phyloP scores from a whole-genome alignment of 2,797 vertebrate genomes.

The Peromyscus melanophrys region DNA sequence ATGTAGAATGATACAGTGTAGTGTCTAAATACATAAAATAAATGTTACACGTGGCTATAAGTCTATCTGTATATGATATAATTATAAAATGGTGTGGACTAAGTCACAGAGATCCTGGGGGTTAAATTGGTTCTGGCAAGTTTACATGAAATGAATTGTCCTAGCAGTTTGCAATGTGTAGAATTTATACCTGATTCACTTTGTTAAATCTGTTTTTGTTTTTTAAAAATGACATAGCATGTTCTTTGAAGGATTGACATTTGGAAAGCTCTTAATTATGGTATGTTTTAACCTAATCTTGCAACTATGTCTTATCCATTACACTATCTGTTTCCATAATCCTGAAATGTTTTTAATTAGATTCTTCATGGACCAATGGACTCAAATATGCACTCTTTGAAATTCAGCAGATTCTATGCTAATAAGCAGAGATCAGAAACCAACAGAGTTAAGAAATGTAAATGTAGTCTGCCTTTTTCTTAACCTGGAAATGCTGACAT shows the following conservation, averaged over 20 bases:
- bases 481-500: conserved; percentile 34
- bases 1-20: neutral
- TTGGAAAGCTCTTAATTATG: conserved; percentile 83
- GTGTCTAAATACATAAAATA: neutral
- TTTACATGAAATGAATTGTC: conserved; percentile 14
- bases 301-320: conserved; percentile 83
- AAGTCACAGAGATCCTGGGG: neutral
- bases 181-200: neutral
- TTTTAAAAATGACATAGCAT: conserved; percentile 75
- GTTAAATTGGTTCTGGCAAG: neutral
- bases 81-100: conserved; percentile 35
- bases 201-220: conserved; percentile 75
- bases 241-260: conserved; percentile 73
- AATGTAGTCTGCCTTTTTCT: conserved; percentile 78
- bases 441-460: conserved; percentile 81
- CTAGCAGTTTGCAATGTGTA: neutral
- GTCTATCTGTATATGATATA: neutral
- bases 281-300: conserved; percentile 81
- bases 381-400: conserved; percentile 81
- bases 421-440: conserved; percentile 84
- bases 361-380: conserved; percentile 84
- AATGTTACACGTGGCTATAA: neutral
- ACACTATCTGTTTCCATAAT: conserved; percentile 83
- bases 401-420: conserved; percentile 85
- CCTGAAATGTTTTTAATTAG: conserved; percentile 85